Evolutionary conservation across 2,113 vertebrate species (phyloP), one percentile per base, ranked within the genome.

Genomic region (Conger conger): DNA sequence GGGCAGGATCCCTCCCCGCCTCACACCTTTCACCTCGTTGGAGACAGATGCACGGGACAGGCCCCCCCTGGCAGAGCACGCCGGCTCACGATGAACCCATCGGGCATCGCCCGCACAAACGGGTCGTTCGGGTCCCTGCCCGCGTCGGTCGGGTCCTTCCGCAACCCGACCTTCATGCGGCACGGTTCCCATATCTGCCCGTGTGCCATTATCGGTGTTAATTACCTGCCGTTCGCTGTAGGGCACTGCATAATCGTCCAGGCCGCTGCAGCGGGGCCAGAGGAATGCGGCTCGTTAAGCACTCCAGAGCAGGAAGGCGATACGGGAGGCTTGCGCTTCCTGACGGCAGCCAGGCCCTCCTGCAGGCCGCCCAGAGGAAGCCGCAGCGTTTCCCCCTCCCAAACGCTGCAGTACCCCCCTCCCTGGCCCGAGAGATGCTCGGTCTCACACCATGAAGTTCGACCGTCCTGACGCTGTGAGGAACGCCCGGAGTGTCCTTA

Each of bases 271-370:
- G 18, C 2, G 23, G 18, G 23, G 20, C 15, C 15, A 50, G 15
- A 50, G 18, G 57, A 60, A 60, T 23, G 57, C 15, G 57, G 18
- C 57, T 60, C 57, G 18, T 73, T 33, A 2, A 73, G n/a, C n/a
- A 0, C 27, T n/a, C 6, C 60, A 73, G n/a, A 30, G n/a, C 63
- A 73, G 27, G 68, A 57, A 82, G 45, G 36, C 54, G n/a, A 60
- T 60, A 20, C 35, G 27, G 53, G 80, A 82, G 35, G 35, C 53
- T 30, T 60, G 7, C 27, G 40, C 68, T 45, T 89, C 88, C 88
- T 92, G 4, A 83, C 88, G 89, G 60, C 54, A 73, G 20, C 68
- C 27, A 9, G n/a, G 13, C 68, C 68, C 68, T 30, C 33, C n/a
- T 30, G 68, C 68, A 73, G 9, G n/a, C 13, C 33, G 13, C 27